phyloP scores from a whole-genome alignment of 2,888 invertebrate genomes.

The Melanotus villosus region DNA sequence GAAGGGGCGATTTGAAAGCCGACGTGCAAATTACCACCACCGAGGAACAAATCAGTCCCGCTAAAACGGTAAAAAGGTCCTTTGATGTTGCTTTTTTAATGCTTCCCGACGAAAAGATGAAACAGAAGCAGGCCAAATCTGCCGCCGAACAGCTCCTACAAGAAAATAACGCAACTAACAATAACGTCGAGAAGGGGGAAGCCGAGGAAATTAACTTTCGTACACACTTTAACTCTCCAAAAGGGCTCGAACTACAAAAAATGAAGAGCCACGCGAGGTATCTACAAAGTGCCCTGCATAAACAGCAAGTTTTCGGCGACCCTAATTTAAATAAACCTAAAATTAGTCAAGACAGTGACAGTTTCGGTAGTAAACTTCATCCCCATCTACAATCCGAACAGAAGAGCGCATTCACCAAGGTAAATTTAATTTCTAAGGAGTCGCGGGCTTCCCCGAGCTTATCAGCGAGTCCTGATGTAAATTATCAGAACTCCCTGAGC shows the following conservation, averaged over 20 bases:
- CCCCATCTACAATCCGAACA: slow-evolving; percentile 66
- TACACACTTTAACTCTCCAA: slow-evolving; percentile 53
- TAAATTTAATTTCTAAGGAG: slow-evolving; percentile 68
- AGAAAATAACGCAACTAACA: slow-evolving; percentile 29
- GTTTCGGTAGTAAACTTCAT: not conserved
- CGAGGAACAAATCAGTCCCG: slow-evolving; percentile 59
- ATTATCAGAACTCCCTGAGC: slow-evolving; percentile 85
- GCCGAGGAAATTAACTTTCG: slow-evolving; percentile 63
- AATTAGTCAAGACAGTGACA: slow-evolving; percentile 65
- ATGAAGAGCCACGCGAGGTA: slow-evolving; percentile 54
- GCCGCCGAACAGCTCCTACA: slow-evolving; percentile 1
- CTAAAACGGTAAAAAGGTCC: slow-evolving; percentile 78
- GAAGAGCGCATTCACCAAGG: slow-evolving; percentile 90
- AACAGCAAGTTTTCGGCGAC: slow-evolving; percentile 76
- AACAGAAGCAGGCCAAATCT: slow-evolving; percentile 69
- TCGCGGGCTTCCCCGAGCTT: slow-evolving; percentile 75
- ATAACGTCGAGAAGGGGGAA: slow-evolving; percentile 41
- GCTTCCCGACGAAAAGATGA: slow-evolving; percentile 87
- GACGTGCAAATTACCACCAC: slow-evolving; percentile 68
- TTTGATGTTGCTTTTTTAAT: slow-evolving; percentile 94
- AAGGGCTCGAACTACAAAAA: slow-evolving; percentile 44
- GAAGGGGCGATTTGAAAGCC: slow-evolving; percentile 62
- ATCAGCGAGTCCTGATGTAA: slow-evolving; percentile 83
- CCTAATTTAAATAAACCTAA: slow-evolving; percentile 69
- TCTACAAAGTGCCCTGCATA: slow-evolving; percentile 59